Percentiles rank a stretch among this genome's conserved stretches.
These are phyloP conservation scores for Malurus splendens DNA, from an alignment of 2,797 vertebrate species.

Conservation along the genomic window DNA sequence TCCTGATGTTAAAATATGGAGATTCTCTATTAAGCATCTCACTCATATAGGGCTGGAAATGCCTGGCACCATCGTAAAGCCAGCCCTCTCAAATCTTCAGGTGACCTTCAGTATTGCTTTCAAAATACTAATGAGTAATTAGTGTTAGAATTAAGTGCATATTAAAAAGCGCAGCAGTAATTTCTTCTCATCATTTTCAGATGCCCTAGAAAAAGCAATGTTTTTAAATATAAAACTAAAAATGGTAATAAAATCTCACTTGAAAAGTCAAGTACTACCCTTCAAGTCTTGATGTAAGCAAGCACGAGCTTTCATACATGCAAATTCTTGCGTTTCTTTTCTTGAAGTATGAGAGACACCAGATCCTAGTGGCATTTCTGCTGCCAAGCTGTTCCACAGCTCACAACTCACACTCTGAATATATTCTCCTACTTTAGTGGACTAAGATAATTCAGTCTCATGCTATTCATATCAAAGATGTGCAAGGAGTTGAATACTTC, in stretches of 20 bases:
- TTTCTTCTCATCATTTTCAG: background rate
- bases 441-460: background rate
- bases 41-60: background rate
- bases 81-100: background rate
- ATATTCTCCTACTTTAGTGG: background rate
- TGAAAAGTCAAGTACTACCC: background rate
- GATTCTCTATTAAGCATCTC: background rate
- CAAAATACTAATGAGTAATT: background rate
- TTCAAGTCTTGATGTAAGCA: background rate
- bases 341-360: background rate
- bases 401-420: background rate
- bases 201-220: background rate
- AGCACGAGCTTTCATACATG: background rate
- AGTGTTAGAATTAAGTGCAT: background rate
- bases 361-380: background rate
- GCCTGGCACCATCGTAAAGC: background rate
- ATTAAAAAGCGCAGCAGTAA: background rate
- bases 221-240: background rate
- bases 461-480: background rate
- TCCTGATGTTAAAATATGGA: background rate
- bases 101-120: background rate
- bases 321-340: background rate
- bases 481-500: background rate
- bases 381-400: slow-evolving; percentile 1
- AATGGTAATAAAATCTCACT: background rate